Percentiles rank a stretch among this genome's conserved stretches.
Conservation (phyloP, 2,113 vertebrate genomes). For the Plotosus lineatus region DNA sequence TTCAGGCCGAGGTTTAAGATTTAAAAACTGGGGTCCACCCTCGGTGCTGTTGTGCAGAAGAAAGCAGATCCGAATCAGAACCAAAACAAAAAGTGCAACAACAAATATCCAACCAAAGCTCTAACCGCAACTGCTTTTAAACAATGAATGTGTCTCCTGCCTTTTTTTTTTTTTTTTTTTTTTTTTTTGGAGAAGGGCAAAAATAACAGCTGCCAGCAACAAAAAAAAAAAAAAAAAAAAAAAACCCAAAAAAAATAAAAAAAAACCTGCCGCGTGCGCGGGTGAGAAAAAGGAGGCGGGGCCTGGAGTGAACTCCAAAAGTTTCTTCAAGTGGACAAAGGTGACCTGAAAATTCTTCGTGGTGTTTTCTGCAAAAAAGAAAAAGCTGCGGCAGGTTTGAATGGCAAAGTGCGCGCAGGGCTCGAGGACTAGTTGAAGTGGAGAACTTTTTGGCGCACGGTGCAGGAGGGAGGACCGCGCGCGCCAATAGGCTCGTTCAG, state of each 20-base stretch:
- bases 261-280: constrained; percentile 42
- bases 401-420: constrained; percentile 63
- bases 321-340: constrained; percentile 57
- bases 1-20: constrained; percentile 34
- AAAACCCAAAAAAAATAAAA: constrained; percentile 43
- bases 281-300: constrained; percentile 27
- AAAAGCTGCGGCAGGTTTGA: constrained; percentile 61
- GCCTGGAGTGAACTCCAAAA: constrained; percentile 52
- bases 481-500: constrained; percentile 75
- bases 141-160: too few species aligned
- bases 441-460: constrained; percentile 67
- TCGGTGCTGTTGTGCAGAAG: constrained; percentile 33
- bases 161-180: neutral
- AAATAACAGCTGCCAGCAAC: too few species aligned
- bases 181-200: constrained; percentile 31
- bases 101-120: constrained; percentile 34
- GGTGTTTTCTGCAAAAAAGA: constrained; percentile 60
- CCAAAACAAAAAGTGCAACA: constrained; percentile 6
- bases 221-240: constrained; percentile 43
- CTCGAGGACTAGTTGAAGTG: constrained; percentile 72
- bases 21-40: constrained; percentile 51
- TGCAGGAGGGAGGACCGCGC: constrained; percentile 58
- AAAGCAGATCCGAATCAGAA: constrained; percentile 17
- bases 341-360: constrained; percentile 58
- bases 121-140: constrained; percentile 32